Evolutionary conservation across 2,888 invertebrate genomes (phyloP).

Genomic region (Orchestes rusci): DNA sequence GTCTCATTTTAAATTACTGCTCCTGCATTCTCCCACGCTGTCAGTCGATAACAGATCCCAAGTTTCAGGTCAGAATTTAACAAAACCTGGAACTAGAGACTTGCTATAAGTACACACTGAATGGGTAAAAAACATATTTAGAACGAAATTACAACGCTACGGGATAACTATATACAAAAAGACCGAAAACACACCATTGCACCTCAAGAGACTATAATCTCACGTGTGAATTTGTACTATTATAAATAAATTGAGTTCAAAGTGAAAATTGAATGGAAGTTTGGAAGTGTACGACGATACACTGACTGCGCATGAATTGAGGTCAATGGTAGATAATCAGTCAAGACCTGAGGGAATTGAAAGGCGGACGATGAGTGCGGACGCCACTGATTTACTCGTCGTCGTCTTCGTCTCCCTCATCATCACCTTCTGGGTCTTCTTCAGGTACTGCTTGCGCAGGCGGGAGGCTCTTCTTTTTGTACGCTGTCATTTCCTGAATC

Average conservation of each 20-base stretch:
- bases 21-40: slow-evolving; percentile 27
- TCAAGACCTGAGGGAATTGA: slow-evolving; percentile 40
- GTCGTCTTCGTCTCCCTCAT: slow-evolving; percentile 57
- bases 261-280: too few species aligned
- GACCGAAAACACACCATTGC: slow-evolving; percentile 9
- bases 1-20: slow-evolving; percentile 9
- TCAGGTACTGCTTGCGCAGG: slow-evolving; percentile 44
- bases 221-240: too few species aligned
- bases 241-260: too few species aligned
- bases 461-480: slow-evolving; percentile 64
- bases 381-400: slow-evolving; percentile 41
- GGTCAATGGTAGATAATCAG: slow-evolving; percentile 3
- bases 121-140: slow-evolving; percentile 24
- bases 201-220: too few species aligned
- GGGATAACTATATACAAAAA: slow-evolving; percentile 23
- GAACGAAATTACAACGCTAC: slow-evolving; percentile 22
- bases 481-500: slow-evolving; percentile 76
- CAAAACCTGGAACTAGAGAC: slow-evolving; percentile 9
- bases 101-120: slow-evolving; percentile 41
- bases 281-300: too few species aligned
- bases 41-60: slow-evolving; percentile 24
- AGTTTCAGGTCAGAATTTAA: slow-evolving; percentile 6
- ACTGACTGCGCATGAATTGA: too few species aligned
- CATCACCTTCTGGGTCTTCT: slow-evolving; percentile 56
- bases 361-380: slow-evolving; percentile 32